Evolutionary conservation across 2,797 vertebrate species (phyloP).

Genomic region (Betta splendens): DNA sequence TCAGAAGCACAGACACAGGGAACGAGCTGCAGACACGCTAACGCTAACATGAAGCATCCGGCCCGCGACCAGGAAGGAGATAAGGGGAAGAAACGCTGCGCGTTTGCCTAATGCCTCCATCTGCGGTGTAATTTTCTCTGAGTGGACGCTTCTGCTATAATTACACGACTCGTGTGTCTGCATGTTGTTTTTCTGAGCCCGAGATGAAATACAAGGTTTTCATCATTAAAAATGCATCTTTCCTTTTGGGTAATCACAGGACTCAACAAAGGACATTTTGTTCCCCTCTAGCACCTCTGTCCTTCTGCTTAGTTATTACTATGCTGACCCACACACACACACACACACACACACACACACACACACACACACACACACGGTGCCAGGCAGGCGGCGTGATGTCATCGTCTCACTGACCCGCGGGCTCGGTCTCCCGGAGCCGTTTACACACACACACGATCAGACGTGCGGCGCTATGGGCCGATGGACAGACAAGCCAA

Average conservation of each 20-base stretch:
- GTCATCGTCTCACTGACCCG: conserved; percentile 59
- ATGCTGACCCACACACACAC: conserved; percentile 45
- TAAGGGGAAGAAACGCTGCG: conserved; percentile 49
- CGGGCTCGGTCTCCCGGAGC: conserved; percentile 40
- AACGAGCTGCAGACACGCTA: conserved; percentile 71
- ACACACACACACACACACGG: conserved; percentile 33
- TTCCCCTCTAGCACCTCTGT: conserved; percentile 35
- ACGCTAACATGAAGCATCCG: conserved; percentile 68
- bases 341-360: conserved; percentile 32
- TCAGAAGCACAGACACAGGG: conserved; percentile 65
- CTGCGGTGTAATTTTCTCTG: conserved; percentile 40
- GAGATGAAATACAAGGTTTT: conserved; percentile 28
- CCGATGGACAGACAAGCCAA: conserved; percentile 60
- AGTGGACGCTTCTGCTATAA: conserved; percentile 42
- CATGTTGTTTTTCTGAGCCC: conserved; percentile 26
- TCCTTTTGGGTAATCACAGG: conserved; percentile 20
- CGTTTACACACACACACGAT: conserved; percentile 19
- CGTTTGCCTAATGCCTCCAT: conserved; percentile 48
- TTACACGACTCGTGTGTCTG: conserved; percentile 33
- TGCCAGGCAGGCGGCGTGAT: conserved; percentile 65
- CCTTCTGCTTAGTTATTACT: conserved; percentile 62
- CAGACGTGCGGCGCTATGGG: conserved; percentile 18
- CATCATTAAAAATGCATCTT: conserved; percentile 19
- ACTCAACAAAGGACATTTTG: conserved; percentile 40
- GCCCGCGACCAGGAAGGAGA: conserved; percentile 42